Conservation (phyloP, 2,888 invertebrate species). For the Parnassius apollo region DNA sequence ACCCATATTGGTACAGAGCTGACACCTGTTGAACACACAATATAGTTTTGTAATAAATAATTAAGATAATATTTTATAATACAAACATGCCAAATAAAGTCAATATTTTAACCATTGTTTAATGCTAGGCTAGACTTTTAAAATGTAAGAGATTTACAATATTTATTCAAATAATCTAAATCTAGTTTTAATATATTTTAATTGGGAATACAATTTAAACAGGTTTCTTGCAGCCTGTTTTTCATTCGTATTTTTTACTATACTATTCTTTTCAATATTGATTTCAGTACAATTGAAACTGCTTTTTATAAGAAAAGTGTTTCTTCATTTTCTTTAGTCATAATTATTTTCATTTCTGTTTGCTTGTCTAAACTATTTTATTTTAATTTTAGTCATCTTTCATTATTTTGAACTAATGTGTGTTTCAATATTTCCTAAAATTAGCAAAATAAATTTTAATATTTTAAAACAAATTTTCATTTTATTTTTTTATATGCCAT, state of each 20-base stretch:
- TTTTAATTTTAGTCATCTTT: constrained; percentile 27
- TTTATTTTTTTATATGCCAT: constrained; percentile 21
- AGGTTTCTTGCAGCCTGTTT: constrained; percentile 31
- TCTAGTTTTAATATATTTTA: constrained; percentile 14
- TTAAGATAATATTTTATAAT: constrained; percentile 28
- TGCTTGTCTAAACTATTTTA: constrained; percentile 26
- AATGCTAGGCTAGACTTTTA: constrained; percentile 19
- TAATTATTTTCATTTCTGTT: constrained; percentile 33
- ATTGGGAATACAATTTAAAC: background rate
- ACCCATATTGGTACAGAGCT: constrained; percentile 38
- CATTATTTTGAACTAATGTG: constrained; percentile 18
- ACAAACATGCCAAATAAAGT: constrained; percentile 48
- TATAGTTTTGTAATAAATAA: constrained; percentile 27
- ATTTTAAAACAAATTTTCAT: constrained; percentile 26
- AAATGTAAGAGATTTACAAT: constrained; percentile 14
- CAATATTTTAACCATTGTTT: constrained; percentile 37
- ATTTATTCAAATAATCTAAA: constrained; percentile 16
- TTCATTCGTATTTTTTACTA: constrained; percentile 33
- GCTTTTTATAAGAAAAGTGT: constrained; percentile 64
- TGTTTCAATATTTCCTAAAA: constrained; percentile 25
- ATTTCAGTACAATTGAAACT: constrained; percentile 39
- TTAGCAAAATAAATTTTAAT: constrained; percentile 24
- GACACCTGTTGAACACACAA: constrained; percentile 44
- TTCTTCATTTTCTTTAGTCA: constrained; percentile 46
- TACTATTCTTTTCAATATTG: constrained; percentile 37